Evolutionary conservation across 1,140 invertebrate genomes (phyloP), one percentile per base, ranked within the genome.

Genomic region (Melitaea cinxia): DNA sequence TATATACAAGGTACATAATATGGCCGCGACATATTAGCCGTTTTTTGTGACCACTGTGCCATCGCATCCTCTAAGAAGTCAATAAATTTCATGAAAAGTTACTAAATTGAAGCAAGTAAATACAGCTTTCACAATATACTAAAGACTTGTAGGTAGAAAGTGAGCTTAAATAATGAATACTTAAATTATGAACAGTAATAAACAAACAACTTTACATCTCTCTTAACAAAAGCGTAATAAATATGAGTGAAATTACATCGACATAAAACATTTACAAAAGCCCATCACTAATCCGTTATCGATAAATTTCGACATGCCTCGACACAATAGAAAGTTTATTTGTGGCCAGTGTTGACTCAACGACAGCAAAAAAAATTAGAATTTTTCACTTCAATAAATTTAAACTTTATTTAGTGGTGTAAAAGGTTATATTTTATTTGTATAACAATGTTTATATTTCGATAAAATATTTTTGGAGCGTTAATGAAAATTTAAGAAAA

Each of bases 281-380:
- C 23, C 28, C 61, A 50, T 64, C 61, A 64, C 61, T 64, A 50
- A 49, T 26, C 30, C 30, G 57, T 81, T 83, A 88, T 88, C 82
- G 78, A 85, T 84, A 79, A 81, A 78, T 82, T 87, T 78, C 60
- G 75, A 79, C 80, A 77, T 79, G 74, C 68, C 73, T 56, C 73
- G 68, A 73, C 77, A 85, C 85, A 88, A 88, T 80, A 85, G 84
- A 85, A 88, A 88, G 85, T 85, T 85, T 79, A 78, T 84, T 84
- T 85, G 77, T 83, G 69, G 55, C 68, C 69, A 49, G 45, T 61
- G 59, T 68, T 71, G 60, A 66, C 49, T 71, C 67, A 81, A 15
- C 56, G 81, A 78, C 65, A 58, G 73, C 78, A 83, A 67, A 74
- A 76, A 78, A 81, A 63, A 23, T 21, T 26, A 47, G 17, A 58